Percentiles rank a stretch among this genome's conserved stretches.
Conservation (phyloP, 2,888 invertebrate genomes). For the Pomacea canaliculata region DNA sequence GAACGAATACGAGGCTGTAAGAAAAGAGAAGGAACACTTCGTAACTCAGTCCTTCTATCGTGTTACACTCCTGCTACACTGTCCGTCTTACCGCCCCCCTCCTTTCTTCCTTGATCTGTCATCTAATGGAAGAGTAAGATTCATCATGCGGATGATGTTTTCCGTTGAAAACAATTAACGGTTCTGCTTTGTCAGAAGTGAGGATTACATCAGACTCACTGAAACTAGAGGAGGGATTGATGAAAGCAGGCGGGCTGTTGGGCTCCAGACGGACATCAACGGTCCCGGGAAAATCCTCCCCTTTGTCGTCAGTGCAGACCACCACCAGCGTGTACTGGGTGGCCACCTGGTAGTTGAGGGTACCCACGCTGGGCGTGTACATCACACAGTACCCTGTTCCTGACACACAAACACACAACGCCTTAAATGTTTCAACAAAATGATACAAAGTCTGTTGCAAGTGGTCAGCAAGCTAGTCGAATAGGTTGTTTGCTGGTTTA, state of each 20-base stretch:
- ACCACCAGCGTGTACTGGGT: constrained; percentile 20
- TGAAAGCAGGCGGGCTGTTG: constrained; percentile 29
- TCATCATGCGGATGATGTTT: too few relatives aligned
- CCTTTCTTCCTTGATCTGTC: not conserved
- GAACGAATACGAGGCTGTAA: not conserved
- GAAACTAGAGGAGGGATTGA: not conserved
- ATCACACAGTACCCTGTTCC: constrained; percentile 21
- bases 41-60: not conserved
- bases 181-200: too few relatives aligned
- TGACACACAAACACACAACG: not conserved
- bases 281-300: not conserved
- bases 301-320: constrained; percentile 23
- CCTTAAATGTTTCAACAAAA: not conserved
- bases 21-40: not conserved
- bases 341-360: constrained; percentile 14
- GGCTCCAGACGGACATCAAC: constrained; percentile 26
- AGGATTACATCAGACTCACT: not conserved
- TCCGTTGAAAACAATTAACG: too few relatives aligned
- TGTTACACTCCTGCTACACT: not conserved
- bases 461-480: too few relatives aligned
- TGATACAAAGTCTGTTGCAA: not conserved
- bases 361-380: constrained; percentile 26
- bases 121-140: not conserved
- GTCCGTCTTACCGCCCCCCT: not conserved
- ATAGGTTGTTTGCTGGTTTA: too few relatives aligned